These are phyloP conservation scores for Machimus atricapillus DNA, from an alignment of 2,888 invertebrate species.

Conservation along the genomic window DNA sequence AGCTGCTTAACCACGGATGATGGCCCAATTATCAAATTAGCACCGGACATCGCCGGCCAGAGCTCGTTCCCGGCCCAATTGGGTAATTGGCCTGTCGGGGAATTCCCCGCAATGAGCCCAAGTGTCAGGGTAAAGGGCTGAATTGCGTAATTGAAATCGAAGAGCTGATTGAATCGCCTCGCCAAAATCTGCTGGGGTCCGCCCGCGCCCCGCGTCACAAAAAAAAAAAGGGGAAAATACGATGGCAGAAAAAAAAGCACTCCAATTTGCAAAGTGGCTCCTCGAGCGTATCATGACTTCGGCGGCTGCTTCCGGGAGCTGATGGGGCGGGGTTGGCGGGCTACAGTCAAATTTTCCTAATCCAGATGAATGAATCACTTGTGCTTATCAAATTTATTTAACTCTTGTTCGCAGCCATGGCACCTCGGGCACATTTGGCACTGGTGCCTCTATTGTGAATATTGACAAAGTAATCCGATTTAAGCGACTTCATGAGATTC, in stretches of 20 bases:
- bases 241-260: background rate
- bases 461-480: too few species aligned
- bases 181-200: background rate
- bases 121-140: constrained; percentile 2
- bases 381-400: background rate
- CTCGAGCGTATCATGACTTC: background rate
- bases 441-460: background rate
- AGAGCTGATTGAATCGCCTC: constrained; percentile 41
- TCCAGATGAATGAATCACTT: background rate
- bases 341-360: background rate
- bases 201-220: background rate
- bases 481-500: too few species aligned
- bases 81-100: constrained; percentile 20
- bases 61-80: constrained; percentile 5
- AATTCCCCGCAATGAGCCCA: constrained; percentile 15
- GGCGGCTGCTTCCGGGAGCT: background rate
- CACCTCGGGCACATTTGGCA: background rate
- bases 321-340: background rate
- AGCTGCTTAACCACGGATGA: constrained; percentile 34
- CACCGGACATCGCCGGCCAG: constrained; percentile 15
- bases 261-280: constrained; percentile 23
- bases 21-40: constrained; percentile 40
- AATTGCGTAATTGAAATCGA: constrained; percentile 41
- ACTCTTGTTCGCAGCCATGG: background rate
- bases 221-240: background rate